Base-by-base conservation (phyloP, 2,888 invertebrate species). In the Hypomecis atomaria region DNA sequence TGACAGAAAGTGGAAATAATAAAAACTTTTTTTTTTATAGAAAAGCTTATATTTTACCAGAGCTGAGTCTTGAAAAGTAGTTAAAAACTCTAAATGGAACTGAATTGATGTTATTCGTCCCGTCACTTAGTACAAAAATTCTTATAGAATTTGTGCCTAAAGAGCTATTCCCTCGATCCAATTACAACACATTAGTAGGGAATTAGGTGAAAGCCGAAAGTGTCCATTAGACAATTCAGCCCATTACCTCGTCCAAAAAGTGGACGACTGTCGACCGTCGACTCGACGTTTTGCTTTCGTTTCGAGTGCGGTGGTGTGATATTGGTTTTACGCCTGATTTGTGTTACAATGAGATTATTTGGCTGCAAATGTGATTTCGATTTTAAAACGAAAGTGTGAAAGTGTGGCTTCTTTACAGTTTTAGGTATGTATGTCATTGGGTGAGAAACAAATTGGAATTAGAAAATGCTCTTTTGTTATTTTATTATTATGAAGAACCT, bases 201-300 rank as follows among this genome's bases (percentile, higher is more conserved):
- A 84, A 87, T 79, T 83, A 78, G 83, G 87, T 86, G 89, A 89
- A 88, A 88, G 86, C 82, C 75, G 70, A 71, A 84, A 86, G 86
- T 84, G 77, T 80, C 72, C 84, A 84, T 86, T 87, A 23, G 23
- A 23, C 23, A 23, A 2, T 86, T 81, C 76, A 76, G 78, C 71
- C 79, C 78, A 87, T 83, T 88, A 84, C 78, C 77, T 76, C 77
- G 73, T 74, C 73, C 75, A 77, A 77, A 83, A 80, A 78, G 79
- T 78, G 76, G 72, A 79, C 75, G 78, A 79, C 75, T 75, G 73
- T 69, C 73, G 83, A 85, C 82, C 69, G 85, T 73, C 70, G 77
- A 79, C 75, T 77, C 70, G 60, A 67, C 73, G 70, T 55, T 78
- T 78, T 78, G 72, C 77, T 77, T 79, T 77, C 76, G 70, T 74